These are phyloP conservation scores for Drosophila histrio DNA, from an alignment of 2,888 invertebrate species.

Conservation along the genomic window DNA sequence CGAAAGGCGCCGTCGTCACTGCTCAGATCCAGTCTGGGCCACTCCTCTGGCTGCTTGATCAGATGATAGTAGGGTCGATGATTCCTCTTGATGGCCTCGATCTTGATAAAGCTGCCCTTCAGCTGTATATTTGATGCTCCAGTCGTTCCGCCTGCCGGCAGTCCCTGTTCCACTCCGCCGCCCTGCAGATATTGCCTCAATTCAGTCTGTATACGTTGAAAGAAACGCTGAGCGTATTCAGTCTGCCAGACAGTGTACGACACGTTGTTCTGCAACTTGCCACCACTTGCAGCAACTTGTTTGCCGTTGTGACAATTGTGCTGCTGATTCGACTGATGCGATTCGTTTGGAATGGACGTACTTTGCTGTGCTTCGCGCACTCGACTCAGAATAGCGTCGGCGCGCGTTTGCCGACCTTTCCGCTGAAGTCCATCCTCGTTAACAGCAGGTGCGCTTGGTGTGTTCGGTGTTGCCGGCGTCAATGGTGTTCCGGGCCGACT, in stretches of 20 bases:
- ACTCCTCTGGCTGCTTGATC: conserved; percentile 81
- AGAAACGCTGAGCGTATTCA: conserved; percentile 87
- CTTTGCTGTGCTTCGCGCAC: conserved; percentile 84
- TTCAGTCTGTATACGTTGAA: conserved; percentile 87
- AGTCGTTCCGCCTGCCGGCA: background rate
- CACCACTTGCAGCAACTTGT: background rate
- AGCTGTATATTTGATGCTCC: conserved; percentile 80
- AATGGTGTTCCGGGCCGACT: conserved; percentile 63
- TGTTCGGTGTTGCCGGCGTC: conserved; percentile 78
- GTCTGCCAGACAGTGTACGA: conserved; percentile 86
- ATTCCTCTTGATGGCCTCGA: conserved; percentile 85
- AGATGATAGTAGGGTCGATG: conserved; percentile 83
- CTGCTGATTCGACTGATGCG: conserved; percentile 28
- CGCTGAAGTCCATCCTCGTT: conserved; percentile 45
- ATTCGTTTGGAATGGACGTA: background rate
- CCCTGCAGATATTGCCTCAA: conserved; percentile 73
- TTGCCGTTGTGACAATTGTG: conserved; percentile 17
- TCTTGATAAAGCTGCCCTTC: conserved; percentile 89
- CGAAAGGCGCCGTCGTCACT: conserved; percentile 83
- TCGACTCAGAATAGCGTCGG: conserved; percentile 92
- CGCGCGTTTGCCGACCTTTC: conserved; percentile 85
- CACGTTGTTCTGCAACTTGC: background rate
- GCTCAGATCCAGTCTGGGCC: conserved; percentile 83
- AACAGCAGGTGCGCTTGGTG: conserved; percentile 54
- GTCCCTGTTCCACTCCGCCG: conserved; percentile 39